A percentile compares a stretch with the other conserved stretches of the same genome.
phyloP scores from a whole-genome alignment of 1,140 invertebrate species.

The Danaus melanippus region DNA sequence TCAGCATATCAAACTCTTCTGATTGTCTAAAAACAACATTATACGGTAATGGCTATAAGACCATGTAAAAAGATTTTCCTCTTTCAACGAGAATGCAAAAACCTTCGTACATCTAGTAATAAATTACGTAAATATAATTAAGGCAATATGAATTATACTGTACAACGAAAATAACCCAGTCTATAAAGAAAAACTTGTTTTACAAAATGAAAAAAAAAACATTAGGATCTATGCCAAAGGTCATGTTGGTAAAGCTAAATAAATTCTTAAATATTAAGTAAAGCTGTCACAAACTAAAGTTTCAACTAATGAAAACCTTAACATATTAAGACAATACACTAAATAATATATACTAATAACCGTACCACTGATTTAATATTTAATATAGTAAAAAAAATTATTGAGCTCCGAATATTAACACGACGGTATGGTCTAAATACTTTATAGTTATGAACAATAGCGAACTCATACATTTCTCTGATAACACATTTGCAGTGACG shows the following conservation, averaged over 20 bases:
- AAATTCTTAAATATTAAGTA: constrained; percentile 53
- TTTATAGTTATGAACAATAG: no score
- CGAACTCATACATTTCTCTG: no score
- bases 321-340: constrained; percentile 44
- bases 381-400: no score
- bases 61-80: constrained; percentile 33
- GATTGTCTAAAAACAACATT: constrained; percentile 57
- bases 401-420: no score
- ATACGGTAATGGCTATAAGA: constrained; percentile 43
- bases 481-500: no score
- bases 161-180: constrained; percentile 44
- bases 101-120: constrained; percentile 56
- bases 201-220: constrained; percentile 13
- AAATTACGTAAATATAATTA: constrained; percentile 71
- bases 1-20: constrained; percentile 65
- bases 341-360: constrained; percentile 31
- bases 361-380: constrained; percentile 7
- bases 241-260: constrained; percentile 13
- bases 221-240: constrained; percentile 10
- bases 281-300: constrained; percentile 51
- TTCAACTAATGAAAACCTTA: constrained; percentile 46
- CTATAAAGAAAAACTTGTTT: constrained; percentile 24
- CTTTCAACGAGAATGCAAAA: constrained; percentile 60
- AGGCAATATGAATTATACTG: constrained; percentile 55
- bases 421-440: no score